These are phyloP conservation scores for Pomacea maculata DNA, from an alignment of 1,140 invertebrate species.

Conservation along the genomic window DNA sequence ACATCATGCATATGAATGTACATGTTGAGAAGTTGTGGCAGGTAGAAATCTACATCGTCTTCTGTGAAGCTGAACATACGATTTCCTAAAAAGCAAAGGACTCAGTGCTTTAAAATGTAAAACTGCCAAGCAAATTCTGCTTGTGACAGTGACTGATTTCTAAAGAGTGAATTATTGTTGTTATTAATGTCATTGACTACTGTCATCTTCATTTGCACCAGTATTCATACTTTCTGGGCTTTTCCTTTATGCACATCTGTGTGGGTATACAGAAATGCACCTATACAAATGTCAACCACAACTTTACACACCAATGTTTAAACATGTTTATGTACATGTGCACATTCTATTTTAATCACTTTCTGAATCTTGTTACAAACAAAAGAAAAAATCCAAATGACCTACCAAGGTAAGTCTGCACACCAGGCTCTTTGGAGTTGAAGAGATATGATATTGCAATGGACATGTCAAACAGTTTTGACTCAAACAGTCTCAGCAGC, in stretches of 20 bases:
- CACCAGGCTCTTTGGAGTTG: constrained; percentile 97
- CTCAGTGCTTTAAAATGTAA: too few relatives aligned
- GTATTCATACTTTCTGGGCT: too few relatives aligned
- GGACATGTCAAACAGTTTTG: constrained; percentile 95
- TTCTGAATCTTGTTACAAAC: not conserved
- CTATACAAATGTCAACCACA: too few relatives aligned
- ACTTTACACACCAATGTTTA: too few relatives aligned
- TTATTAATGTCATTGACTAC: too few relatives aligned
- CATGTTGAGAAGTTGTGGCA: constrained; percentile 97
- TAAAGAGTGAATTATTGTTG: too few relatives aligned
- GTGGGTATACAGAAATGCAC: too few relatives aligned
- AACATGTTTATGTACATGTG: too few relatives aligned
- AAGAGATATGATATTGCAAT: constrained; percentile 98
- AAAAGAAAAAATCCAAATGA: constrained; percentile 17
- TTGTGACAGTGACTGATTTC: too few relatives aligned
- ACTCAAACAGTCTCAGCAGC: constrained; percentile 92
- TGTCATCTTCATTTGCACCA: too few relatives aligned
- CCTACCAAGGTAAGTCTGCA: constrained; percentile 91
- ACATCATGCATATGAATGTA: constrained; percentile 98
- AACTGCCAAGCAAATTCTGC: too few relatives aligned
- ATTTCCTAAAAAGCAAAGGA: constrained; percentile 73
- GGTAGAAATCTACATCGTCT: constrained; percentile 94
- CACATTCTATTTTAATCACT: not conserved
- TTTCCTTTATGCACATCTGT: too few relatives aligned
- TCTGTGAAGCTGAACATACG: constrained; percentile 94